Evolutionary conservation across 2,888 invertebrate species (phyloP).

Genomic region (Elysia crispata): DNA sequence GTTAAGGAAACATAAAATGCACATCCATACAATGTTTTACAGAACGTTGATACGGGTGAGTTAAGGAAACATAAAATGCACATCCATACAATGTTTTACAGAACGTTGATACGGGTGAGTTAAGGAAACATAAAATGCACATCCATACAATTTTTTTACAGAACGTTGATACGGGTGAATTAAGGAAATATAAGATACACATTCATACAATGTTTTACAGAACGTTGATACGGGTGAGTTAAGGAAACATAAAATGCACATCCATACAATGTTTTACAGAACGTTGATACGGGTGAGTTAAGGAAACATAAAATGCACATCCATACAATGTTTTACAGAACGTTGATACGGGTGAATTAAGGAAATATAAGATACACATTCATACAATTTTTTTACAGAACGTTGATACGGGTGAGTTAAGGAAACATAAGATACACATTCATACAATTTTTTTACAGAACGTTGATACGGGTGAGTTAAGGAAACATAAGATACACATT

Average conservation of each 20-base stretch:
- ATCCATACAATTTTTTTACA: too few species aligned
- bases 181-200: neutral
- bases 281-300: constrained; percentile 60
- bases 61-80: too few species aligned
- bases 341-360: neutral
- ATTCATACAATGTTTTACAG: constrained; percentile 30
- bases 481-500: neutral
- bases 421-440: too few species aligned
- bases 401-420: constrained; percentile 67
- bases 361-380: neutral
- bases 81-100: constrained; percentile 62
- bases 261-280: constrained; percentile 56
- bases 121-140: neutral
- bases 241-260: too few species aligned
- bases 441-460: constrained; percentile 60
- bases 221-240: constrained; percentile 67
- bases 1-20: neutral
- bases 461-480: constrained; percentile 59
- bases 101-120: constrained; percentile 61
- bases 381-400: constrained; percentile 44
- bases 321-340: too few species aligned
- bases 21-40: neutral
- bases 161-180: neutral
- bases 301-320: neutral
- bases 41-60: constrained; percentile 68